phyloP scores from a whole-genome alignment of 2,888 invertebrate genomes.

The Gastrophysa polygoni region DNA sequence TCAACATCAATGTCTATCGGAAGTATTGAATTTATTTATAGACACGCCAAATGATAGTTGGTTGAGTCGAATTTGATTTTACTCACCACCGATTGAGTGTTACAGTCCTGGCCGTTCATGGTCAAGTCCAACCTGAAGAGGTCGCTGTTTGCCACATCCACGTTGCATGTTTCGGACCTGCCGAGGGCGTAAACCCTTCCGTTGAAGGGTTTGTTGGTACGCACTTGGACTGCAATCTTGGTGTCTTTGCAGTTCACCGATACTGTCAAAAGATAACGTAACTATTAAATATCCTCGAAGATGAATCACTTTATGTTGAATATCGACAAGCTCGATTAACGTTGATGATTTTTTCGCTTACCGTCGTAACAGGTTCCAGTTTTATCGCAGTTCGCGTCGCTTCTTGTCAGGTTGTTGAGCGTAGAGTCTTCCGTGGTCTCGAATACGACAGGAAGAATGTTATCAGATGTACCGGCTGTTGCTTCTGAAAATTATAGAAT shows the following conservation, averaged over 20 bases:
- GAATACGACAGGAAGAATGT: slow-evolving; percentile 75
- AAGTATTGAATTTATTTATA: too few species aligned
- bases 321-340: too few species aligned
- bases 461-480: slow-evolving; percentile 58
- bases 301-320: slow-evolving; percentile 1
- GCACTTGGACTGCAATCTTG: slow-evolving; percentile 88
- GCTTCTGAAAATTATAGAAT: slow-evolving; percentile 38
- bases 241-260: slow-evolving; percentile 95
- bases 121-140: slow-evolving; percentile 90
- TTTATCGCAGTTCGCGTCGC: slow-evolving; percentile 87
- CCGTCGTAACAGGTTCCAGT: slow-evolving; percentile 95
- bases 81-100: slow-evolving; percentile 92
- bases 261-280: slow-evolving; percentile 65
- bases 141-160: slow-evolving; percentile 91
- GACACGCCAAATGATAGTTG: too few species aligned
- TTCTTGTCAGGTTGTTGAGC: slow-evolving; percentile 75
- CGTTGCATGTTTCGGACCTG: slow-evolving; percentile 93
- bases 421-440: slow-evolving; percentile 78
- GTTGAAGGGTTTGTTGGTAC: slow-evolving; percentile 93
- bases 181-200: slow-evolving; percentile 93
- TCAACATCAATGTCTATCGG: neutral
- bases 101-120: slow-evolving; percentile 93
- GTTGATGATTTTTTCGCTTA: too few species aligned
- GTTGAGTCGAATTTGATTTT: too few species aligned
- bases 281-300: too few species aligned